Evolutionary conservation across 2,113 vertebrate species (phyloP).

Genomic region (Abramis brama): DNA sequence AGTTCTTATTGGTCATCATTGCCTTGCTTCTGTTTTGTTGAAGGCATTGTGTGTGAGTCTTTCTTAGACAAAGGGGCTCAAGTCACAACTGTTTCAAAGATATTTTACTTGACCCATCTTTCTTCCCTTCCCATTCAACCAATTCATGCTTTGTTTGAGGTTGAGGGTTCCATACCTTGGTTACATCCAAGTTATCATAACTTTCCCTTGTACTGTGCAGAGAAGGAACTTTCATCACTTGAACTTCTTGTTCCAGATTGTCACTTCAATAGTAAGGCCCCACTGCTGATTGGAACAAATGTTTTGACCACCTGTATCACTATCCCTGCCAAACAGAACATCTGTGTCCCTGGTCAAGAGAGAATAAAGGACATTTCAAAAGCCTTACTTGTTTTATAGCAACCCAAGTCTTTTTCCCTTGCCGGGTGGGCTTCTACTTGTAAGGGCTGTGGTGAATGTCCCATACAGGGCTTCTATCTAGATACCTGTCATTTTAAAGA

Average conservation of each 20-base stretch:
- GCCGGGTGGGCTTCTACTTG: not conserved
- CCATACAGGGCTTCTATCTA: not conserved
- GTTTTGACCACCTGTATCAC: constrained; percentile 5
- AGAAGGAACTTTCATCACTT: not conserved
- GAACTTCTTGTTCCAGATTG: too few species aligned
- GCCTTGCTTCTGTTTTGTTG: not conserved
- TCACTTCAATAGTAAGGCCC: constrained; percentile 32
- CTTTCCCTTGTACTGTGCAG: too few species aligned
- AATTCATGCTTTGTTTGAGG: too few species aligned
- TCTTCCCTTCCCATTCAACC: too few species aligned
- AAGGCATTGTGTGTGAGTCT: constrained; percentile 1
- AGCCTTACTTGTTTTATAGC: not conserved
- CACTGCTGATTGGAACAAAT: constrained; percentile 33
- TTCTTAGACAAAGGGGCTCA: constrained; percentile 43
- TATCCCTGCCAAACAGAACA: not conserved
- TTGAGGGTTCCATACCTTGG: too few species aligned
- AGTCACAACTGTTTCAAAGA: constrained; percentile 44
- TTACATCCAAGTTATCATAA: too few species aligned
- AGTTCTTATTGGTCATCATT: not conserved
- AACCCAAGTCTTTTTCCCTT: not conserved
- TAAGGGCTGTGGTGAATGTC: not conserved
- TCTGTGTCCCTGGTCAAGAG: not conserved
- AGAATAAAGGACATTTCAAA: not conserved
- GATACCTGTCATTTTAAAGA: too few species aligned
- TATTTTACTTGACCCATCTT: too few species aligned